Base-by-base conservation (phyloP, 1,140 invertebrate genomes). In the Procambarus virginalis region DNA sequence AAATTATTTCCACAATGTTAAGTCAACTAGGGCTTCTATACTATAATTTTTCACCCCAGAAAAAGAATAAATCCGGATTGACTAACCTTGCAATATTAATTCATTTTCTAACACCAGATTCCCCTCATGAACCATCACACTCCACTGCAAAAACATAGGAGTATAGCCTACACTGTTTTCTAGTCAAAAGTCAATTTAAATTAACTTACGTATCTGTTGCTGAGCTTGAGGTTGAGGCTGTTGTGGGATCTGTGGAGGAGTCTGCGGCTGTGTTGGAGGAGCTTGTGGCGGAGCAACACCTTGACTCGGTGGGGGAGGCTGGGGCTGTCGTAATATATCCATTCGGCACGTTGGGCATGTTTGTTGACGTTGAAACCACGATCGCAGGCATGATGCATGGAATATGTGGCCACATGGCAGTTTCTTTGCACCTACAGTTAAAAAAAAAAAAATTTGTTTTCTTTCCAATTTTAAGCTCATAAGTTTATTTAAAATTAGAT, bases 281-380 rank as follows among this genome's bases (percentile, higher is more conserved):
- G 64, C 49, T 58, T 20, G 58, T 73, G 79, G 88, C 58, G 81
- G 86, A n/a, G 84, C 14, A 64, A 58, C n/a, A 73, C 8, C 73
- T 46, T 58, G 64, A 46, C 68, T 68, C 12, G 89, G 20, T 79
- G 93, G 93, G 10, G 94, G 93, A 12, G 94, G 94, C 79, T 94
- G 93, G 2, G 96, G 95, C 34, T 96, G 95, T 82, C 97, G 95
- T 90, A 99, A 94, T 93, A 99, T 98, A 94, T 99, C 99, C 77
- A 99, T 95, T 34, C 99, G 96, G 94, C 99, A 99, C 1, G 99
- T 99, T 6, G 99, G 99, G 94, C 99, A 99, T 0, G 99, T 99
- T 95, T 99, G 99, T 94, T 99, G 99, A 14, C 99, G 95, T 95
- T 99, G 99, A 94, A 99, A 99, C 99, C 99, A 99, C 5, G 98